Evolutionary conservation across 2,888 invertebrate species (phyloP).

Genomic region (Cyaniris semiargus): DNA sequence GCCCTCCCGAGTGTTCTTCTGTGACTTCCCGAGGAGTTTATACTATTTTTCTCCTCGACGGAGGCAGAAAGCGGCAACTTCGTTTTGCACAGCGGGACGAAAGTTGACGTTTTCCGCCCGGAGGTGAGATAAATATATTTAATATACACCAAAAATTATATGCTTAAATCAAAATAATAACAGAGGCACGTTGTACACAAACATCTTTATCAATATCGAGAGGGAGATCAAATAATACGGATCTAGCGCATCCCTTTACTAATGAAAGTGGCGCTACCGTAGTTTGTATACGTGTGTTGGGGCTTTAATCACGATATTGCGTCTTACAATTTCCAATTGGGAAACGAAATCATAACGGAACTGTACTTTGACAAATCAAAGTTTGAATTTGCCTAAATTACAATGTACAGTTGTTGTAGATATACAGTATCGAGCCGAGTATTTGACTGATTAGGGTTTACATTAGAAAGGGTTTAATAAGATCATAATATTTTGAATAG

Average conservation of each 20-base stretch:
- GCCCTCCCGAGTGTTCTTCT: no score
- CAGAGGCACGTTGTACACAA: neutral
- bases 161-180: neutral
- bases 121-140: neutral
- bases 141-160: neutral
- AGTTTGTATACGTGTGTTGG: constrained; percentile 38
- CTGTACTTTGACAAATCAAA: constrained; percentile 19
- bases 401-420: neutral
- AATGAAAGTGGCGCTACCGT: constrained; percentile 41
- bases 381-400: neutral
- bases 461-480: no score
- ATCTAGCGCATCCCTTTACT: constrained; percentile 40
- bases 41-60: no score
- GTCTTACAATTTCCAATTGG: constrained; percentile 36
- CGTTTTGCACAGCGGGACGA: no score
- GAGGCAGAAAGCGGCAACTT: no score
- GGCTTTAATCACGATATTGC: constrained; percentile 42
- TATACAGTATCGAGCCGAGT: neutral
- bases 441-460: neutral
- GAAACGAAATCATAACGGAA: constrained; percentile 28
- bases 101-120: no score
- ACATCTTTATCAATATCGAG: constrained; percentile 11
- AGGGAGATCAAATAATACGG: constrained; percentile 16
- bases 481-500: no score
- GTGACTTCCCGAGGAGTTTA: no score